Percentiles rank a stretch among this genome's conserved stretches.
These are phyloP conservation scores for Drosophila nasuta DNA, from an alignment of 1,140 invertebrate species.

Conservation along the genomic window DNA sequence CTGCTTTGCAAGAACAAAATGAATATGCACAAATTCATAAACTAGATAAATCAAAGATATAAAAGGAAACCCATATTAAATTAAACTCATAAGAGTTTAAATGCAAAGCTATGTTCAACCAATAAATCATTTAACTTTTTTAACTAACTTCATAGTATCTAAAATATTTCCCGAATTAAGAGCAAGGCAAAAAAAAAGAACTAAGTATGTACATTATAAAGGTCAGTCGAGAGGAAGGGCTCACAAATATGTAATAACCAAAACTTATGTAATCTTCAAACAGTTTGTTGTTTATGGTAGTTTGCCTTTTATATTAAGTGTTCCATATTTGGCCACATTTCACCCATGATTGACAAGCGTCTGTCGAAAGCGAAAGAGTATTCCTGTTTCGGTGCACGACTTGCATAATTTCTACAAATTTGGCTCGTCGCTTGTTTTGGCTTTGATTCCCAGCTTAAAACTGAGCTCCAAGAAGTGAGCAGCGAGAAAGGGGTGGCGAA, in stretches of 20 bases:
- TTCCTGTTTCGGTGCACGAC: constrained; percentile 22
- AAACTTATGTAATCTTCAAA: not conserved
- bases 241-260: not conserved
- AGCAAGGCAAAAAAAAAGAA: too few relatives aligned
- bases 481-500: not conserved
- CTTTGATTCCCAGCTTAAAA: constrained; percentile 13
- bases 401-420: constrained; percentile 35
- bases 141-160: too few relatives aligned
- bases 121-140: too few relatives aligned
- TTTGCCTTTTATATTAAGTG: not conserved
- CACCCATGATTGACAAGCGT: not conserved
- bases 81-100: too few relatives aligned
- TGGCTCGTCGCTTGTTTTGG: constrained; percentile 27
- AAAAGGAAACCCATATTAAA: not conserved
- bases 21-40: not conserved
- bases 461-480: not conserved
- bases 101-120: too few relatives aligned
- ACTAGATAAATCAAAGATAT: not conserved
- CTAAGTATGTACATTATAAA: not conserved
- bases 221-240: not conserved
- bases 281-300: not conserved
- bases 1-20: not conserved
- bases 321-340: constrained; percentile 12
- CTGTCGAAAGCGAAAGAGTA: constrained; percentile 11
- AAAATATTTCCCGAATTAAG: too few relatives aligned